phyloP scores from a whole-genome alignment of 2,888 invertebrate genomes.

The Leptopilina syphax region DNA sequence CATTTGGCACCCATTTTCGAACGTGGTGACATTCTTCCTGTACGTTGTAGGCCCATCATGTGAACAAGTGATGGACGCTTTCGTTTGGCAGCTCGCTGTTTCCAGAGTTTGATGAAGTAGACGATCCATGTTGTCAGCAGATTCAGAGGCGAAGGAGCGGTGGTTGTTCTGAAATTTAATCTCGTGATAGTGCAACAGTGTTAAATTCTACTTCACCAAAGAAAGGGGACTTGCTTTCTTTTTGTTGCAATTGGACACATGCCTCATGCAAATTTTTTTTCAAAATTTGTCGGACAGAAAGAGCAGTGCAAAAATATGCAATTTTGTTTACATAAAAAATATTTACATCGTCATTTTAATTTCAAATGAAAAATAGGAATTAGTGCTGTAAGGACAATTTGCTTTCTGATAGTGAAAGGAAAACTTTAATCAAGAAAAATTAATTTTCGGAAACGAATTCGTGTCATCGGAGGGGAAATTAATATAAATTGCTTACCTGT shows the following conservation, averaged over 20 bases:
- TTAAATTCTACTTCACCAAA: not conserved
- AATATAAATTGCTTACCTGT: conserved; percentile 76
- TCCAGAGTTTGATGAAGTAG: conserved; percentile 78
- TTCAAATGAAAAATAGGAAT: too few species aligned
- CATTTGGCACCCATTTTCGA: conserved; percentile 79
- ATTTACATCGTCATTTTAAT: too few species aligned
- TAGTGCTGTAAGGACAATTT: too few species aligned
- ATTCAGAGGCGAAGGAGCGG: conserved; percentile 86
- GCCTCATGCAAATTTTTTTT: not conserved
- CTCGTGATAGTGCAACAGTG: conserved; percentile 8
- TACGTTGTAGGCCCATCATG: conserved; percentile 77
- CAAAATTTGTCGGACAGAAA: too few species aligned
- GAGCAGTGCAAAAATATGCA: too few species aligned
- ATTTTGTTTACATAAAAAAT: too few species aligned
- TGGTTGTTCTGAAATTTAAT: conserved; percentile 79
- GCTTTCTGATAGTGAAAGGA: too few species aligned
- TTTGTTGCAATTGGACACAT: too few species aligned
- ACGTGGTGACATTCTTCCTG: conserved; percentile 76
- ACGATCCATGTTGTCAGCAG: conserved; percentile 82
- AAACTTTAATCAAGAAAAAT: too few species aligned
- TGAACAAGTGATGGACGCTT: conserved; percentile 78
- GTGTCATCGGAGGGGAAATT: not conserved
- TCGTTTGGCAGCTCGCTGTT: conserved; percentile 76
- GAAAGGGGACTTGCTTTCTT: not conserved
- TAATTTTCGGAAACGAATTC: not conserved